Base-by-base conservation (phyloP, 2,797 vertebrate species). In the Sebastes cheni region DNA sequence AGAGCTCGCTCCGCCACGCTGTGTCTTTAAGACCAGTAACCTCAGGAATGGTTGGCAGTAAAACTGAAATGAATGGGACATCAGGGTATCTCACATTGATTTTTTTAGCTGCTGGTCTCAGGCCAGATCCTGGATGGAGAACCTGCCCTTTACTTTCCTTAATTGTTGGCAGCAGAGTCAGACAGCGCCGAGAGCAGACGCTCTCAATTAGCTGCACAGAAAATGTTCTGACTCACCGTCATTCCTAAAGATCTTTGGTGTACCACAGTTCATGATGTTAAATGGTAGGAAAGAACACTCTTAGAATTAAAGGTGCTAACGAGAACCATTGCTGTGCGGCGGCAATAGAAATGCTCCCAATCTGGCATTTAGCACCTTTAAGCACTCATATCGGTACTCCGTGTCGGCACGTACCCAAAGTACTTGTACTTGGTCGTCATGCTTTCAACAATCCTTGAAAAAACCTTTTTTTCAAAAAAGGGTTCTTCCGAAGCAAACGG, bases 91-190 rank as follows among this genome's bases (percentile, higher is more conserved):
- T 79, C 72, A 1, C 81, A 88, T 86, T 58, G 88, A 90, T 91
- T 88, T 88, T 88, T 39, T 67, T 27, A 55, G 75, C 71, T 13
- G 8, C 74, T 75, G 75, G 79, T 72, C 12, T 16, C 1, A 2
- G 30, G 83, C 84, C 89, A 89, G 62, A 30, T 73, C 72, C 20
- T 1, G 18, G 67, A 73, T 13, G 39, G 61, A 75, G 5, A 66
- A 64, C 80, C 81, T 56, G 75, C 80, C 75, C 29, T 81, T 76
- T 80, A 89, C 88, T 92, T 80, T 71, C 2, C 78, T 73, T 88
- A 80, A 91, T 90, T 91, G 88, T 81, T 91, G 87, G 86, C 90
- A 84, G 60, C 39, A 3, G 42, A 4, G 20, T 62, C 64, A n/a
- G 71, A 59, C 65, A 4, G 66, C 30, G 32, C 42, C 65, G 42